Evolutionary conservation across 1,140 invertebrate genomes (phyloP).

Genomic region (Brachionus koreanus): DNA sequence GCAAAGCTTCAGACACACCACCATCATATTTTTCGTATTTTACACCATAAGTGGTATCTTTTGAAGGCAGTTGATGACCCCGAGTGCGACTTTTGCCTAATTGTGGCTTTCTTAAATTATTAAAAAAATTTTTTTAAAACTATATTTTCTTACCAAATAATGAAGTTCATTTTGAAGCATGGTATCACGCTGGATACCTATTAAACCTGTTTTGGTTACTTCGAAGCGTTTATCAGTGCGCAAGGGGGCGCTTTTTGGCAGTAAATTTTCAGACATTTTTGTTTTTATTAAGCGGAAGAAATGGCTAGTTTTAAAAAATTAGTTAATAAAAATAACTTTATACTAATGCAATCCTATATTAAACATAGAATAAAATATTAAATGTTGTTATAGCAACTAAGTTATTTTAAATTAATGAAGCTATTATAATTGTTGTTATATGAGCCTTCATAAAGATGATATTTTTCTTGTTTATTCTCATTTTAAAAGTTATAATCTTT

Average conservation of each 20-base stretch:
- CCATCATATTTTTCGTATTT: conserved; percentile 30
- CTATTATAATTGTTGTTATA: conserved; percentile 4
- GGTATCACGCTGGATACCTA: conserved; percentile 21
- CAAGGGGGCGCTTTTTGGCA: conserved; percentile 25
- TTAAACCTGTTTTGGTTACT: conserved; percentile 33
- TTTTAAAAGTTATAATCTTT: background rate
- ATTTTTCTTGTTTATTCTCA: background rate
- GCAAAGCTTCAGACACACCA: conserved; percentile 39
- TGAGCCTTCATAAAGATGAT: background rate
- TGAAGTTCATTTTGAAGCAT: conserved; percentile 44
- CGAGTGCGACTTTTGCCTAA: conserved; percentile 27
- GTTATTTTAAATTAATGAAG: background rate
- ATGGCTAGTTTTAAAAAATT: background rate
- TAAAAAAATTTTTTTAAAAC: background rate
- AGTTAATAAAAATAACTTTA: conserved; percentile 21
- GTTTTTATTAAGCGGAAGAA: conserved; percentile 3
- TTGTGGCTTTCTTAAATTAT: conserved; percentile 23
- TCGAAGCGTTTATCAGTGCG: conserved; percentile 27
- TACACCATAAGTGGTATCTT: conserved; percentile 28
- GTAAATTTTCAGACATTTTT: background rate
- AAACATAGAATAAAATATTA: conserved; percentile 8
- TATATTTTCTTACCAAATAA: background rate
- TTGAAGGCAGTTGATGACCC: conserved; percentile 30
- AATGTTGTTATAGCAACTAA: conserved; percentile 18
- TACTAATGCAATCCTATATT: background rate